Conservation (phyloP, 2,113 vertebrate species). For the Crotalus viridis region DNA sequence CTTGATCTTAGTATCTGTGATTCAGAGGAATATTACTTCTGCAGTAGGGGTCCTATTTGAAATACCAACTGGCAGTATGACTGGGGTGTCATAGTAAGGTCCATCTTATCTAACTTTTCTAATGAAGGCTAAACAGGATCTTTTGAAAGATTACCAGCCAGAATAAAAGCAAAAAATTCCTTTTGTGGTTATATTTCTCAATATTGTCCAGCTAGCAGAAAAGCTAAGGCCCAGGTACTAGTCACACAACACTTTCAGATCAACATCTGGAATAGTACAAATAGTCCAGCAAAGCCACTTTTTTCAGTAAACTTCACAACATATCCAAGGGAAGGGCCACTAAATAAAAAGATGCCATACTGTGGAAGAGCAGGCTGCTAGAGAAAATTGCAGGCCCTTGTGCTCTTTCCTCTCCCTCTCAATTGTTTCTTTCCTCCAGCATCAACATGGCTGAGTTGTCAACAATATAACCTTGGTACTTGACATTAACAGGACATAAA, state of each 20-base stretch:
- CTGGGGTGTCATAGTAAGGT: neutral
- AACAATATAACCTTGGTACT: neutral
- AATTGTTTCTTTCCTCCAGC: neutral
- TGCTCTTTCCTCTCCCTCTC: neutral
- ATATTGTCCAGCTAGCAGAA: neutral
- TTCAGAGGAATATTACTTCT: neutral
- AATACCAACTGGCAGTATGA: neutral
- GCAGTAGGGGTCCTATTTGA: neutral
- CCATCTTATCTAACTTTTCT: neutral
- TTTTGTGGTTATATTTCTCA: neutral
- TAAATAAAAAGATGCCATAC: neutral
- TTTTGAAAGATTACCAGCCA: neutral
- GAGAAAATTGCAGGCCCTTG: neutral
- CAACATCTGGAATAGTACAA: neutral
- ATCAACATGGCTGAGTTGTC: neutral
- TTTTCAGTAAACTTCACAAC: neutral
- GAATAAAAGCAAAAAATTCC: neutral
- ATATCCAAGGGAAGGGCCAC: neutral
- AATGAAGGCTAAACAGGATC: neutral
- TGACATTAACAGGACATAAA: neutral
- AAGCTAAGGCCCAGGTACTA: neutral
- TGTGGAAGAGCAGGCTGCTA: neutral
- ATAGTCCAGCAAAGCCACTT: neutral
- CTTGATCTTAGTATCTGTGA: neutral
- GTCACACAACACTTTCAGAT: neutral